phyloP scores from a whole-genome alignment of 2,888 invertebrate species.

The Tupiocoris notatus region DNA sequence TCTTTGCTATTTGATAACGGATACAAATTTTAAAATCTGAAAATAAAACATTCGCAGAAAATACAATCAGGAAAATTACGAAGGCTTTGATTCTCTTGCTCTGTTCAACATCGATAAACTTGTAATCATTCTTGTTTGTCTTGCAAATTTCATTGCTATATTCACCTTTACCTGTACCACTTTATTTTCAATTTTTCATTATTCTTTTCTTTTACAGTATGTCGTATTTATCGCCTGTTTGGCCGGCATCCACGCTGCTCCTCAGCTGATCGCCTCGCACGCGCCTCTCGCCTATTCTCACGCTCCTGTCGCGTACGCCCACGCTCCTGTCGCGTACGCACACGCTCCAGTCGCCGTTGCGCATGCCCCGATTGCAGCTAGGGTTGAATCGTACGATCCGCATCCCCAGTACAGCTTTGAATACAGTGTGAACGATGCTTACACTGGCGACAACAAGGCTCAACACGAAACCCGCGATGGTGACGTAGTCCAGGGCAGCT shows the following conservation, averaged over 20 bases:
- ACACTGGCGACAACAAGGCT: slow-evolving; percentile 35
- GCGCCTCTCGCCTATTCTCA: slow-evolving; percentile 12
- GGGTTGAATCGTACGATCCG: slow-evolving; percentile 30
- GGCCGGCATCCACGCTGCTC: slow-evolving; percentile 36
- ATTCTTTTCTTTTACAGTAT: slow-evolving; percentile 3
- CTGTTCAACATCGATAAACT: too few species aligned
- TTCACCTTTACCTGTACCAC: too few species aligned
- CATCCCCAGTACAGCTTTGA: slow-evolving; percentile 38
- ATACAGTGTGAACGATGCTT: slow-evolving; percentile 33
- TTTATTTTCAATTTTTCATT: too few species aligned
- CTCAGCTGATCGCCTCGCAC: slow-evolving; percentile 21
- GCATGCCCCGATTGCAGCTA: slow-evolving; percentile 26
- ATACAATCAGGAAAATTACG: too few species aligned
- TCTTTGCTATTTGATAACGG: too few species aligned
- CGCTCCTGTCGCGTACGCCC: slow-evolving; percentile 23
- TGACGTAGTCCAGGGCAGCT: slow-evolving; percentile 32
- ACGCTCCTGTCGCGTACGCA: slow-evolving; percentile 34
- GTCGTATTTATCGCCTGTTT: slow-evolving; percentile 23
- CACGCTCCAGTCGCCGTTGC: slow-evolving; percentile 46
- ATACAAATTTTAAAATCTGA: too few species aligned
- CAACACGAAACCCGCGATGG: slow-evolving; percentile 38
- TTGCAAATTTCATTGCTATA: too few species aligned
- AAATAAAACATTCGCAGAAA: too few species aligned
- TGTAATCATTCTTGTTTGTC: too few species aligned
- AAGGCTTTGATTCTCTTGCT: too few species aligned